These are phyloP conservation scores for Gadus macrocephalus DNA, from an alignment of 2,113 vertebrate genomes.

Conservation along the genomic window DNA sequence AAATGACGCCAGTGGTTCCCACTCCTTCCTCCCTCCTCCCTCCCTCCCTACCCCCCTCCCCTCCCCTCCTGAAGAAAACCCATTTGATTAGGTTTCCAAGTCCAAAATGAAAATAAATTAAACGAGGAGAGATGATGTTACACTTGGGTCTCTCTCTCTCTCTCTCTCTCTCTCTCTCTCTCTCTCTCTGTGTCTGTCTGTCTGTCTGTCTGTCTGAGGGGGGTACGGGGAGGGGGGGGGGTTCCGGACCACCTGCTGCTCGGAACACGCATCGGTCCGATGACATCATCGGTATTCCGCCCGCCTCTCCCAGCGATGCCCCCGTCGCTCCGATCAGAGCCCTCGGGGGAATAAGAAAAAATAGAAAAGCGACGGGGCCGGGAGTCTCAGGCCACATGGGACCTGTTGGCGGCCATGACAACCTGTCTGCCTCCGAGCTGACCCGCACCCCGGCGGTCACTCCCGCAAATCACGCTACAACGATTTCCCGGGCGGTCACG, in stretches of 20 bases:
- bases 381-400: slow-evolving; percentile 46
- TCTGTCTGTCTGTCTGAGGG: too few relatives aligned
- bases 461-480: slow-evolving; percentile 54
- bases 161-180: too few relatives aligned
- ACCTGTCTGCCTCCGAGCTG: slow-evolving; percentile 62
- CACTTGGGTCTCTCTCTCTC: too few relatives aligned
- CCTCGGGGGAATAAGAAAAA: slow-evolving; percentile 41
- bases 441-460: slow-evolving; percentile 49
- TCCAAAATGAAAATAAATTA: slow-evolving; percentile 24
- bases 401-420: slow-evolving; percentile 67
- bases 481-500: slow-evolving; percentile 26
- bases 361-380: too few relatives aligned
- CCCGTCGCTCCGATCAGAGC: slow-evolving; percentile 35
- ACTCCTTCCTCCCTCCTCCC: neutral
- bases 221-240: neutral
- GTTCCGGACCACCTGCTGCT: slow-evolving; percentile 48
- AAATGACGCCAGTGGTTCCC: slow-evolving; percentile 48
- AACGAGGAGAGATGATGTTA: neutral
- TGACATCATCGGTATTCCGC: slow-evolving; percentile 58
- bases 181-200: too few relatives aligned
- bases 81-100: slow-evolving; percentile 21
- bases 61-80: slow-evolving; percentile 28
- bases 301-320: slow-evolving; percentile 44
- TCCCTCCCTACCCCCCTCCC: too few relatives aligned
- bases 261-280: slow-evolving; percentile 12